These are phyloP conservation scores for Nephrocerus scutellatus DNA, from an alignment of 2,888 invertebrate species.

Conservation along the genomic window DNA sequence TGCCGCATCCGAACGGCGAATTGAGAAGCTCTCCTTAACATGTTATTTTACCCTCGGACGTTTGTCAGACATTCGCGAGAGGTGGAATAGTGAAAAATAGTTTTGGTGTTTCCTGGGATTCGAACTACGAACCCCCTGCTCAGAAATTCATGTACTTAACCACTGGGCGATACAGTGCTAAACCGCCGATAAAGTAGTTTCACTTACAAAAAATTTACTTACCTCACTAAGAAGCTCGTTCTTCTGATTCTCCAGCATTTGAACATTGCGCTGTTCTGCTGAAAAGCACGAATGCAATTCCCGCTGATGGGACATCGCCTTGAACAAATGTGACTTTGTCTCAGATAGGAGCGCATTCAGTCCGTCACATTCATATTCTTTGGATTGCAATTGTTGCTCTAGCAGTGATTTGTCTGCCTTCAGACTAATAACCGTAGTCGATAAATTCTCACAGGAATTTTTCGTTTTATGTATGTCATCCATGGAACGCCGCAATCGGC, in stretches of 20 bases:
- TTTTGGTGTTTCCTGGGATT: no score
- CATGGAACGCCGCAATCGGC: conserved; percentile 27
- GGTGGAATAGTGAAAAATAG: no score
- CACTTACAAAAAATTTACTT: no score
- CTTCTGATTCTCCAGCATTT: conserved; percentile 30
- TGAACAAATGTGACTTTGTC: conserved; percentile 29
- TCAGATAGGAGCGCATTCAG: conserved; percentile 24
- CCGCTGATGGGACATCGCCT: conserved; percentile 28
- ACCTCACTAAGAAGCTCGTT: conserved; percentile 30
- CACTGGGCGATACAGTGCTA: no score
- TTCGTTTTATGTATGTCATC: conserved; percentile 27
- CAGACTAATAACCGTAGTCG: conserved; percentile 26
- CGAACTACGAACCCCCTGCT: no score
- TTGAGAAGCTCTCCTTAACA: no score
- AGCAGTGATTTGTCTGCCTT: conserved; percentile 26
- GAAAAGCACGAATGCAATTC: conserved; percentile 25
- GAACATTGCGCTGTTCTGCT: conserved; percentile 26
- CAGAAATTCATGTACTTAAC: no score
- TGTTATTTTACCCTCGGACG: no score
- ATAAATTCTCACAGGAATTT: conserved; percentile 29
- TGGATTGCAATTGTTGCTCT: conserved; percentile 25
- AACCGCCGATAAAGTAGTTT: no score
- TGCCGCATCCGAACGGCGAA: no score
- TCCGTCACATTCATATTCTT: conserved; percentile 28
- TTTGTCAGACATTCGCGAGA: no score